Evolutionary conservation across 2,888 invertebrate genomes (phyloP).

Genomic region (Augochlorella aurata): DNA sequence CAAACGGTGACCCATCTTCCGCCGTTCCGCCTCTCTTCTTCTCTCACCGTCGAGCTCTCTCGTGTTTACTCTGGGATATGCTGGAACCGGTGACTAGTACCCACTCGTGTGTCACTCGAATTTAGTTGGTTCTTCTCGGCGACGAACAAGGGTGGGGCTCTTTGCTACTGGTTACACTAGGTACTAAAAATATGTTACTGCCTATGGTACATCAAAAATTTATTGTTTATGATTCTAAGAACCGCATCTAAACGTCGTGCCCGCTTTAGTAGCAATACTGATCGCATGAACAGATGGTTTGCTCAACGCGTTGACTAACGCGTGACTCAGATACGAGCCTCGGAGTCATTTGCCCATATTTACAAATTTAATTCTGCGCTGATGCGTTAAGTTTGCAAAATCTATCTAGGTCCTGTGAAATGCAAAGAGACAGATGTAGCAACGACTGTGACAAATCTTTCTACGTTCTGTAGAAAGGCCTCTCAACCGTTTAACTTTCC

Average conservation of each 20-base stretch:
- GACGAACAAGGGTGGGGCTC: neutral
- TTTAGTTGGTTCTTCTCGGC: neutral
- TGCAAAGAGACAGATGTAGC: too few species aligned
- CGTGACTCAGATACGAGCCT: neutral
- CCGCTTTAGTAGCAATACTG: neutral
- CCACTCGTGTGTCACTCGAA: conserved; percentile 16
- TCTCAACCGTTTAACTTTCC: too few species aligned
- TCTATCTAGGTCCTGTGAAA: neutral
- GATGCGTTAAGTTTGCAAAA: neutral
- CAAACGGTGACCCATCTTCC: conserved; percentile 32
- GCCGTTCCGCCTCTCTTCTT: conserved; percentile 17
- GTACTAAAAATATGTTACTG: neutral
- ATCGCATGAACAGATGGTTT: neutral
- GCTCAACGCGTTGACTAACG: neutral
- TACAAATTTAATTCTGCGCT: neutral
- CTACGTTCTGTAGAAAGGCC: too few species aligned
- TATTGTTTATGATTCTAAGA: neutral
- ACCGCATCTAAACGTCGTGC: neutral
- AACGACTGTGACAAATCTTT: too few species aligned
- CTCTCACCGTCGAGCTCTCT: conserved; percentile 21
- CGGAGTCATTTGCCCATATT: neutral
- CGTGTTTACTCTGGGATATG: conserved; percentile 38
- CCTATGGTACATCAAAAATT: neutral
- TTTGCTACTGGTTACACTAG: neutral
- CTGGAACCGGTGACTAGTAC: conserved; percentile 7